A percentile compares a stretch with the other conserved stretches of the same genome.
phyloP scores from a whole-genome alignment of 2,888 invertebrate genomes.

The Stratiomys singularior region DNA sequence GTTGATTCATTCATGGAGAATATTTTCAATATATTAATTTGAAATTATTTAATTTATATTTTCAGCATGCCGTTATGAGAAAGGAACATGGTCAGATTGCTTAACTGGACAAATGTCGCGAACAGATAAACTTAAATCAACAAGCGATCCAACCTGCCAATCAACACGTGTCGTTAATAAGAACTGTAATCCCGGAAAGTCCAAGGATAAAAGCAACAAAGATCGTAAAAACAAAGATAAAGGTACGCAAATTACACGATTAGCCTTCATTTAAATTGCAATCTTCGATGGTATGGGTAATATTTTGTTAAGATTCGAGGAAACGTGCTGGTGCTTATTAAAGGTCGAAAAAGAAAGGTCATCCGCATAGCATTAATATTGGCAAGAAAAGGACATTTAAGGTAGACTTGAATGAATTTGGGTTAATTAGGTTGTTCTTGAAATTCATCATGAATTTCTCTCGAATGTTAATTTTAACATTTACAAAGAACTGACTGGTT shows the following conservation, averaged over 20 bases:
- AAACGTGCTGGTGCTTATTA: too few species aligned
- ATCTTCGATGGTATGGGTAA: not conserved
- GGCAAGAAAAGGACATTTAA: too few species aligned
- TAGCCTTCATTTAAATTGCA: slow-evolving; percentile 2
- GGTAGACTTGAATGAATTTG: too few species aligned
- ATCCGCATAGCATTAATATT: too few species aligned
- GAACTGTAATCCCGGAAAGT: slow-evolving; percentile 84
- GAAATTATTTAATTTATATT: not conserved
- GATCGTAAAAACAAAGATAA: slow-evolving; percentile 67
- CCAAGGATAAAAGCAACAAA: slow-evolving; percentile 67
- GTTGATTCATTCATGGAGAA: not conserved
- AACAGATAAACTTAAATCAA: slow-evolving; percentile 83
- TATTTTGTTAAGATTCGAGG: too few species aligned
- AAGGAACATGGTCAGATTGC: slow-evolving; percentile 88
- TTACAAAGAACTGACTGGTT: too few species aligned
- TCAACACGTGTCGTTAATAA: slow-evolving; percentile 84
- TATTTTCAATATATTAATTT: not conserved
- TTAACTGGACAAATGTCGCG: slow-evolving; percentile 84
- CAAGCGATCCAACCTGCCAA: slow-evolving; percentile 85
- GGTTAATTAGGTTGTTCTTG: too few species aligned
- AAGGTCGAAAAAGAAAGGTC: too few species aligned
- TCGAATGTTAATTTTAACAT: too few species aligned
- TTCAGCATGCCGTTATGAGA: slow-evolving; percentile 86
- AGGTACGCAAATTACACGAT: slow-evolving; percentile 64
- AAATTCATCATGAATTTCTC: too few species aligned